These are phyloP conservation scores for Enteromius paludinosus DNA, from an alignment of 2,797 vertebrate genomes.

Conservation along the genomic window DNA sequence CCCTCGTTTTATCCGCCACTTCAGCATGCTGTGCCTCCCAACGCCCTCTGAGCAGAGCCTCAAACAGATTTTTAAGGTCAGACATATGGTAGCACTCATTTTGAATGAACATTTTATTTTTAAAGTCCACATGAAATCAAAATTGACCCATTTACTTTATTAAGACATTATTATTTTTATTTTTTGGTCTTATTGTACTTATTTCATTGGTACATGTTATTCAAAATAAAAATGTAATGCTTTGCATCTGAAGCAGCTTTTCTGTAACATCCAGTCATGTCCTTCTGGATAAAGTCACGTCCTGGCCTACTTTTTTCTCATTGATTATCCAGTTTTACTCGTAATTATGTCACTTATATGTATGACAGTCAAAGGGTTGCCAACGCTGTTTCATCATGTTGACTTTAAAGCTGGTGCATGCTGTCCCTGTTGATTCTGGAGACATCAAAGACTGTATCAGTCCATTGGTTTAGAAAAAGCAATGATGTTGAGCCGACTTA, in stretches of 20 bases:
- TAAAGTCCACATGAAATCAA: constrained; percentile 14
- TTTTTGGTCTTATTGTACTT: background rate
- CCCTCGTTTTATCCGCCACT: constrained; percentile 85
- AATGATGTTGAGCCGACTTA: constrained; percentile 6
- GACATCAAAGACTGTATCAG: background rate
- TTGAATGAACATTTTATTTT: background rate
- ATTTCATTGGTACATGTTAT: background rate
- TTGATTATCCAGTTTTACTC: constrained; percentile 1
- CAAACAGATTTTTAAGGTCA: constrained; percentile 87
- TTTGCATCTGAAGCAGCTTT: background rate
- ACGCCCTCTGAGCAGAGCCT: constrained; percentile 85
- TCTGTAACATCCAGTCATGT: background rate
- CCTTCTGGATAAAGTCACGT: background rate
- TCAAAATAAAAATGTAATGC: background rate
- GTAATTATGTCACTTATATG: background rate
- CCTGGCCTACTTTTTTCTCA: background rate
- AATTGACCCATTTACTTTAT: background rate
- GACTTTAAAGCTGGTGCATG: background rate
- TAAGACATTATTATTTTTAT: too few relatives aligned
- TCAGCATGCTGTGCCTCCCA: constrained; percentile 87
- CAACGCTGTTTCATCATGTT: constrained; percentile 13
- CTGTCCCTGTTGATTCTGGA: background rate
- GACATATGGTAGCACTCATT: constrained; percentile 31
- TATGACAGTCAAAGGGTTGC: background rate
- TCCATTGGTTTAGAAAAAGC: background rate